Conservation (phyloP, 2,113 vertebrate species). For the Grammomys surdaster region DNA sequence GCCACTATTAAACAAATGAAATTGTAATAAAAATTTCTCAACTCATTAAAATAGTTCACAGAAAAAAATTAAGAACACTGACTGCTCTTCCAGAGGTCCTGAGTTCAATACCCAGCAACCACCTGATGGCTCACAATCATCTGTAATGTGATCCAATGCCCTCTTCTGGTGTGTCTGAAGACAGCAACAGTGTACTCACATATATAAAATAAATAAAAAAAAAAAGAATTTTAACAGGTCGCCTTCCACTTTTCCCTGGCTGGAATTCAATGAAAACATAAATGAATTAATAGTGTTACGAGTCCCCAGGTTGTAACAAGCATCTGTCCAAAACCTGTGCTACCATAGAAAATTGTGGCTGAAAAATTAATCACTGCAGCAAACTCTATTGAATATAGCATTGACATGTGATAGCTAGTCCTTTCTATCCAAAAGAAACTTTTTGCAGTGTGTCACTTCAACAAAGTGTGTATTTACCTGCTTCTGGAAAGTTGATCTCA, state of each 20-base stretch:
- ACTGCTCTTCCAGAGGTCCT: no score
- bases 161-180: no score
- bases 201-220: no score
- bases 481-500: conserved; percentile 59
- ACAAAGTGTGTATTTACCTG: neutral
- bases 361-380: neutral
- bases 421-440: neutral
- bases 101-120: no score
- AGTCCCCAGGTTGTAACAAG: neutral
- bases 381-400: neutral
- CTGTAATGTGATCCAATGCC: no score
- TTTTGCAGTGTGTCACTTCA: conserved; percentile 22
- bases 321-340: accelerated
- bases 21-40: neutral
- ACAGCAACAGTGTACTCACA: no score
- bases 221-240: neutral
- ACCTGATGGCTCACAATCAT: no score
- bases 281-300: neutral
- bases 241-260: neutral
- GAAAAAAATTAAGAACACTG: no score
- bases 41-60: neutral
- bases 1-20: neutral
- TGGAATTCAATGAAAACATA: neutral
- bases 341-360: neutral
- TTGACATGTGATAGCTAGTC: neutral